Evolutionary conservation across 2,888 invertebrate species (phyloP).

Genomic region (Latrodectus elegans): DNA sequence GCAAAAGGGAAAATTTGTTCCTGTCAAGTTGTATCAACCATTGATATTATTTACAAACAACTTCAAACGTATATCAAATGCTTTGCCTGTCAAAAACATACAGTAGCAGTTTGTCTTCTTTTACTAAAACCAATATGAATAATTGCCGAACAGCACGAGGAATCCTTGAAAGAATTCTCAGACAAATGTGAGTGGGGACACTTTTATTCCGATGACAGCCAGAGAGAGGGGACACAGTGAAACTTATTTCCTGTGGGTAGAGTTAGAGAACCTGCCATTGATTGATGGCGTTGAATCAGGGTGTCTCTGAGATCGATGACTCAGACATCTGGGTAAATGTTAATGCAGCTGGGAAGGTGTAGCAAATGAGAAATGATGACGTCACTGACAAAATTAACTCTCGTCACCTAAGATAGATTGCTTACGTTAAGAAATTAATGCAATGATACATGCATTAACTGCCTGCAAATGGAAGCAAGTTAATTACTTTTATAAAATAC

Average conservation of each 20-base stretch:
- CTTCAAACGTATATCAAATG: too few species aligned
- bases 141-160: too few species aligned
- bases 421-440: not conserved
- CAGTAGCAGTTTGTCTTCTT: too few species aligned
- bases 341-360: not conserved
- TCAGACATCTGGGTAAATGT: slow-evolving; percentile 14
- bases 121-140: too few species aligned
- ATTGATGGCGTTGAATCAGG: not conserved
- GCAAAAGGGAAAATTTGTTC: too few species aligned
- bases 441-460: too few species aligned
- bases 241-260: slow-evolving; percentile 17
- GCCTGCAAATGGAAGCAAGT: too few species aligned
- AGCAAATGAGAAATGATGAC: not conserved
- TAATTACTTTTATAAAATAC: too few species aligned
- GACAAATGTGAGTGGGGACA: not conserved
- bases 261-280: not conserved
- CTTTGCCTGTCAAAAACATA: too few species aligned
- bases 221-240: slow-evolving; percentile 6
- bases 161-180: too few species aligned
- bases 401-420: not conserved
- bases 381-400: slow-evolving; percentile 33
- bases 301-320: slow-evolving; percentile 8
- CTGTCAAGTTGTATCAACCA: too few species aligned
- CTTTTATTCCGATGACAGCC: slow-evolving; percentile 1
- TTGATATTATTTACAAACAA: too few species aligned